phyloP scores from a whole-genome alignment of 2,113 vertebrate species.

The Seriola aureovittata region DNA sequence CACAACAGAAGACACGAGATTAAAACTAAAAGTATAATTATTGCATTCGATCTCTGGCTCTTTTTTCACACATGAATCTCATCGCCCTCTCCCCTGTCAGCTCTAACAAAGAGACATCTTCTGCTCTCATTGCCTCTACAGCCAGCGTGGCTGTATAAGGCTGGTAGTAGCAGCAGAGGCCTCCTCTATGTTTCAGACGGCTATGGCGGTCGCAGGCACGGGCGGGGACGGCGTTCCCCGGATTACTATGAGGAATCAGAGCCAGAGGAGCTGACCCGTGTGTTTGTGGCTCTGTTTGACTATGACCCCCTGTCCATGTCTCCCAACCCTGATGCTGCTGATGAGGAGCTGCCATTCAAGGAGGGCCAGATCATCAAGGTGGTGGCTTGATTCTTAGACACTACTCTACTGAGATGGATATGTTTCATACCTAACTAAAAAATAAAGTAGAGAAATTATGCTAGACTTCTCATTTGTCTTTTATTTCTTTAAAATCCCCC shows the following conservation, averaged over 20 bases:
- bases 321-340: slow-evolving; percentile 95
- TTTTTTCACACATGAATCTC: slow-evolving; percentile 78
- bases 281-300: slow-evolving; percentile 97
- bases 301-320: slow-evolving; percentile 98
- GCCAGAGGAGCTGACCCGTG: slow-evolving; percentile 89
- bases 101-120: slow-evolving; percentile 74
- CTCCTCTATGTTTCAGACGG: slow-evolving; percentile 88
- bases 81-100: slow-evolving; percentile 72
- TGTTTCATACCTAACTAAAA: neutral
- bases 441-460: too few species aligned
- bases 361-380: slow-evolving; percentile 99
- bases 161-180: slow-evolving; percentile 81
- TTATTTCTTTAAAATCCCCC: neutral
- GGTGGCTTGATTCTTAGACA: slow-evolving; percentile 6
- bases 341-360: slow-evolving; percentile 97
- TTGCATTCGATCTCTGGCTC: slow-evolving; percentile 44
- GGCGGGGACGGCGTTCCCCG: slow-evolving; percentile 86
- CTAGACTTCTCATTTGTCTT: neutral
- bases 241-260: slow-evolving; percentile 94
- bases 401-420: neutral
- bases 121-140: slow-evolving; percentile 75
- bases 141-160: slow-evolving; percentile 73
- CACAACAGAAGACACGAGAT: slow-evolving; percentile 10
- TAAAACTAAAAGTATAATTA: slow-evolving; percentile 31
- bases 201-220: slow-evolving; percentile 82